A percentile compares a stretch with the other conserved stretches of the same genome.
Evolutionary conservation across 2,888 invertebrate species (phyloP).

Genomic region (Fragum fragum): DNA sequence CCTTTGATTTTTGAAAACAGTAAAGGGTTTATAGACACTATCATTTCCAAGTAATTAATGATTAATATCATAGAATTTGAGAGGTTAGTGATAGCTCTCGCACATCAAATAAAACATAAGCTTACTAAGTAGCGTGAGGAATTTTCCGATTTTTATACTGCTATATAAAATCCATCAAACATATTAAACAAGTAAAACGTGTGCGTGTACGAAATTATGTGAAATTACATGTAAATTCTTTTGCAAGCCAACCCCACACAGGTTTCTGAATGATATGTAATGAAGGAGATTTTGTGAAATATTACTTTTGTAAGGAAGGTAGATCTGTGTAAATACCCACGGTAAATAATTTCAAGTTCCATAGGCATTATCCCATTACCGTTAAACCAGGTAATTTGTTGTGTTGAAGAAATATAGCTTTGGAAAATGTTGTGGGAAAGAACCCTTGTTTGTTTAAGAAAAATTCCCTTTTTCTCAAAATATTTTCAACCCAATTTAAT

Average conservation of each 20-base stretch:
- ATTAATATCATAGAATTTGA: constrained; percentile 57
- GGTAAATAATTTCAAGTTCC: too few relatives aligned
- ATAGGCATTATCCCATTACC: too few relatives aligned
- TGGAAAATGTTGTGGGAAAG: too few relatives aligned
- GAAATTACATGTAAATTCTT: constrained; percentile 53
- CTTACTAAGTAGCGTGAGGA: constrained; percentile 50
- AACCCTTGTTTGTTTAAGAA: too few relatives aligned
- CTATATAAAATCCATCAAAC: constrained; percentile 62
- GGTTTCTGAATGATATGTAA: constrained; percentile 30
- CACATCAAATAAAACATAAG: constrained; percentile 61
- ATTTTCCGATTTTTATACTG: constrained; percentile 57
- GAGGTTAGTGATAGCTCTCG: constrained; percentile 34
- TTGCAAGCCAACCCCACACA: constrained; percentile 32
- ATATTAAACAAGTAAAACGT: constrained; percentile 46
- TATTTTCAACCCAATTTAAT: too few relatives aligned
- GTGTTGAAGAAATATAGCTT: too few relatives aligned
- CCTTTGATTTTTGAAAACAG: too few relatives aligned
- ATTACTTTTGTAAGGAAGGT: constrained; percentile 8
- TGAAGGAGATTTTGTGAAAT: constrained; percentile 16
- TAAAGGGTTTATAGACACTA: constrained; percentile 30
- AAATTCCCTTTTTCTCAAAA: too few relatives aligned
- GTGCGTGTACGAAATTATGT: constrained; percentile 37
- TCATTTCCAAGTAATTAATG: constrained; percentile 59
- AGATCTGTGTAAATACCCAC: constrained; percentile 13
- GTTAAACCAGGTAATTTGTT: too few relatives aligned